Conservation (phyloP, 2,113 vertebrate species). For the Nesoenas mayeri region DNA sequence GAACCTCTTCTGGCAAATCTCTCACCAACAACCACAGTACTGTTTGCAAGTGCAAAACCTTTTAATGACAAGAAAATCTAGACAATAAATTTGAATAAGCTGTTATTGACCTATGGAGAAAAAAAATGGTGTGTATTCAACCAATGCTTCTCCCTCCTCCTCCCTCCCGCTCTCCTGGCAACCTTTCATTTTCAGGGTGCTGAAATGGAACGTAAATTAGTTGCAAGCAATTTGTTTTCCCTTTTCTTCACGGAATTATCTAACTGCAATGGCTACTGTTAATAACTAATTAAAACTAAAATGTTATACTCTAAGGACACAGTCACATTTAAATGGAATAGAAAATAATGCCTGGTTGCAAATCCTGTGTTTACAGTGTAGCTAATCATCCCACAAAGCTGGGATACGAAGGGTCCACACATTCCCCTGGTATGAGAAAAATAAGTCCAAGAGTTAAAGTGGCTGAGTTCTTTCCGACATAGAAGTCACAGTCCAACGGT, state of each 20-base stretch:
- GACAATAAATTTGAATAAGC: background rate
- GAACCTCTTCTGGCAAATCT: background rate
- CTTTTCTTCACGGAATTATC: background rate
- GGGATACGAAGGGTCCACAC: background rate
- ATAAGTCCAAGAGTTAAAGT: background rate
- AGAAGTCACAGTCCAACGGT: background rate
- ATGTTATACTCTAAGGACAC: background rate
- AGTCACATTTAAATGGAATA: background rate
- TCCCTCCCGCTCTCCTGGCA: background rate
- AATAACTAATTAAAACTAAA: conserved; percentile 27
- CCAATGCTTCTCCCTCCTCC: background rate
- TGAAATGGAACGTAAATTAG: background rate
- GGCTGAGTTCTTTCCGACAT: background rate
- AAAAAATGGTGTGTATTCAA: background rate
- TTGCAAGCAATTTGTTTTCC: background rate
- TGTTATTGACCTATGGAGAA: background rate
- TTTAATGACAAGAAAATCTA: background rate
- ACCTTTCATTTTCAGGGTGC: background rate
- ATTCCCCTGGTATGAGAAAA: background rate
- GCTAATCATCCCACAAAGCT: background rate
- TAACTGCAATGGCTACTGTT: background rate
- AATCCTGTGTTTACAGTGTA: conserved; percentile 2
- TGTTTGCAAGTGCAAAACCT: background rate
- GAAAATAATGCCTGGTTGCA: background rate
- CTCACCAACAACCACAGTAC: background rate